Base-by-base conservation (phyloP, 2,113 vertebrate species). In the Scartelaos histophorus region DNA sequence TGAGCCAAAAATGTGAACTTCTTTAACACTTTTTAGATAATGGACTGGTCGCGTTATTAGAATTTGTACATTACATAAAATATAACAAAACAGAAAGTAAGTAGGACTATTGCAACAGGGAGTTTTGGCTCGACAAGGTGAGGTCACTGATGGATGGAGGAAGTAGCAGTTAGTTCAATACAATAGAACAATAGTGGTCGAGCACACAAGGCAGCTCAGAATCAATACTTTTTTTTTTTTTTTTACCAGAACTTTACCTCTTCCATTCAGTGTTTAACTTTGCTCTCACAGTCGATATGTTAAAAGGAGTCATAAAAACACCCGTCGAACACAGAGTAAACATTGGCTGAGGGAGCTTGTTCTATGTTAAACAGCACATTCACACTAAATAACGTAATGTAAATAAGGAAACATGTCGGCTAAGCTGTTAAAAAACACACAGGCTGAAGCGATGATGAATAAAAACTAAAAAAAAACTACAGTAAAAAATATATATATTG, bases 111-210 rank as follows among this genome's bases (percentile, higher is more conserved):
- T 29, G 29, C 29, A 29, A 29, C 2, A 29, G 29, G 29, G 2
- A 7, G 56, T 58, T 69, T 45, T 66, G 35, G 22, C 35, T 76
- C 51, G 69, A 62, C 45, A 51, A 25, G 49, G 34, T 82, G 79
- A 87, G n/a, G 72, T 86, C 84, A 86, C 80, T 51, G 34, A 24
- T 75, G 56, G 15, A 80, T 64, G 24, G 34, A 75, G 53, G 73
- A 81, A 68, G 53, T 67, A 4, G 29, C 69, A 58, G 68, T 54
- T 51, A 76, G 29, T 16, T 56, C 43, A 2, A 47, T n/a, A 61
- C n/a, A 72, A 56, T 62, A 29, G 60, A 53, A 70, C 74, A 64
- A 66, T 6, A 11, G 25, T 25, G 22, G 57, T 35, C 75, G 34
- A 49, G 1, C 3, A 22, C 13, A 10, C 5, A 45, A 16, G 2